phyloP scores from a whole-genome alignment of 2,888 invertebrate genomes.

The Epinotia bilunana region DNA sequence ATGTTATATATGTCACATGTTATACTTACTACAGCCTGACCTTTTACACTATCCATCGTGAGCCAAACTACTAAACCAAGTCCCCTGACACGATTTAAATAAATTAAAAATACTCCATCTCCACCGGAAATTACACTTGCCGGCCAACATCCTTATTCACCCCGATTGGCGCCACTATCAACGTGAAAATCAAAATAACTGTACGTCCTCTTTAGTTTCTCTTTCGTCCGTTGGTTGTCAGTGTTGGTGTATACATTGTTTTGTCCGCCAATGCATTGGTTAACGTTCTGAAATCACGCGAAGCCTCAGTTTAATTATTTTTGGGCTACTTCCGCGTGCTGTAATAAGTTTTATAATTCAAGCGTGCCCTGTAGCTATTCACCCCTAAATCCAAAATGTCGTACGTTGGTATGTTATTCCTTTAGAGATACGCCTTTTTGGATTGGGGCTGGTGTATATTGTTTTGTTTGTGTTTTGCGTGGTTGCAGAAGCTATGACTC shows the following conservation, averaged over 20 bases:
- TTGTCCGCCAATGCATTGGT: slow-evolving; percentile 36
- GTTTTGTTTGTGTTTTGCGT: slow-evolving; percentile 29
- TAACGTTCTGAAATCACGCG: slow-evolving; percentile 44
- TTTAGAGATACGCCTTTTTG: background rate
- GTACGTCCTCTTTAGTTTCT: slow-evolving; percentile 9
- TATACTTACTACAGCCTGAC: background rate
- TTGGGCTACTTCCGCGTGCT: slow-evolving; percentile 41
- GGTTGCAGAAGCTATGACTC: slow-evolving; percentile 16
- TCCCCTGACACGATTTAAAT: slow-evolving; percentile 39
- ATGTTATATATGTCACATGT: background rate
- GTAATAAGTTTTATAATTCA: slow-evolving; percentile 42
- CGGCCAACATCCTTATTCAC: background rate
- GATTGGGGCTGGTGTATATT: background rate
- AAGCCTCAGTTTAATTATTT: slow-evolving; percentile 43
- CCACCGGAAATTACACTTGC: slow-evolving; percentile 28
- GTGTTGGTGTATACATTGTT: slow-evolving; percentile 7
- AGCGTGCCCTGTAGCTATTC: slow-evolving; percentile 14
- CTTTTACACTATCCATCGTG: slow-evolving; percentile 8
- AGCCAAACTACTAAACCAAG: slow-evolving; percentile 16
- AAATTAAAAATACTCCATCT: slow-evolving; percentile 42
- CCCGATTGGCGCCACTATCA: slow-evolving; percentile 24
- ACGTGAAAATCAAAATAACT: background rate
- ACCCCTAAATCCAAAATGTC: slow-evolving; percentile 5
- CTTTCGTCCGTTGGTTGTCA: slow-evolving; percentile 12
- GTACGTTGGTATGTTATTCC: background rate